Evolutionary conservation across 2,888 invertebrate species (phyloP), one percentile per base, ranked within the genome.

Genomic region (Patella ulyssiponensis): DNA sequence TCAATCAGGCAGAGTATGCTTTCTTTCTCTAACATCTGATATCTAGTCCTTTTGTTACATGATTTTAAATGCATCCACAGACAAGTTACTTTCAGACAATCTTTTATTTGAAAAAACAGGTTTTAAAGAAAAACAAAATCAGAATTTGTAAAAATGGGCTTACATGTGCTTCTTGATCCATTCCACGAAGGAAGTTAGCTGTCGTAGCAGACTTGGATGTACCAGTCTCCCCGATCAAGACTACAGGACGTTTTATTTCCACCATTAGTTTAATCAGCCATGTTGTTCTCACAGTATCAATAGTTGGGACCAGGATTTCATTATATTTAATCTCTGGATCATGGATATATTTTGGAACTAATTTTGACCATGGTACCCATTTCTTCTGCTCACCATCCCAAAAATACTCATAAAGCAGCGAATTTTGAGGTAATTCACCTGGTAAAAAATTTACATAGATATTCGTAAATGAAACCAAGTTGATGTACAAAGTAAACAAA

Each of bases 161-260:
- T 89, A 96, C 96, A 91, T 94, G 87, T 69, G 86, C 82, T 11
- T 91, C 90, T 56, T 85, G 86, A 80, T 95, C 94, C 52, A 97
- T 90, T 78, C 94, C 94, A 71, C 95, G 93, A 73, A 97, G 92
- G 91, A 96, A 97, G 89, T 96, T 95, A 75, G 95, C 94, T 77
- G 96, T 95, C 73, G 97, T 96, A 0, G 97, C 97, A 0, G 97
- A 96, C 93, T 98, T 98, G 0, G 97, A 97, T 1, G 97, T 97
- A 11, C 97, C 97, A 0, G 97, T 96, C 87, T 97, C 97, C 0
- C 98, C 98, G 0, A 97, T 95, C 3, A 98, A 92, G 5, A 97
- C 93, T 0, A 96, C 95, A 0, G 98, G 97, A 71, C 95, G 93
- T 90, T 95, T 94, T 53, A 95, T 94, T 94, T 94, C 86, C 44